Conservation (phyloP, 2,888 invertebrate species). For the Penaeus monodon region DNA sequence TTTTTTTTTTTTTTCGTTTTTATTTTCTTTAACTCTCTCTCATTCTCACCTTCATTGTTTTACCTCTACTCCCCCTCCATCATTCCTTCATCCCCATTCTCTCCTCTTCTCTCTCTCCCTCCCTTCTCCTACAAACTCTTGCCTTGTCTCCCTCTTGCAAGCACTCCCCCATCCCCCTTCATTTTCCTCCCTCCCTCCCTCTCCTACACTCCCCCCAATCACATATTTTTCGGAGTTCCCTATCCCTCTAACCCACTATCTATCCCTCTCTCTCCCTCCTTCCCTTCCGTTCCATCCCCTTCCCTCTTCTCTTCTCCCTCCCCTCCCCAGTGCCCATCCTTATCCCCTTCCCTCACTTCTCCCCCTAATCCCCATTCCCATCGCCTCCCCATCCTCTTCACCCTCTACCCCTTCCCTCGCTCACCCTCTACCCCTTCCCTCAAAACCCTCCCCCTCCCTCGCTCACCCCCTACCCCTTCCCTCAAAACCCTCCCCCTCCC, state of each 20-base stretch:
- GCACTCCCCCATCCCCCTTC: neutral
- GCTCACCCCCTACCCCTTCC: neutral
- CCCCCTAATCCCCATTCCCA: neutral
- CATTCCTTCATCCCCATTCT: too few species aligned
- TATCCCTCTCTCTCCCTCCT: neutral
- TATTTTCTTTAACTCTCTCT: too few species aligned
- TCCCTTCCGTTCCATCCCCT: neutral
- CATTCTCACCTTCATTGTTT: neutral
- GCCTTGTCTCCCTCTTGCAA: neutral
- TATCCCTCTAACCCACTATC: neutral
- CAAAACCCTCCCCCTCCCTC: neutral
- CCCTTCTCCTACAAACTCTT: conserved; percentile 3
- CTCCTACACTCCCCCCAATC: neutral
- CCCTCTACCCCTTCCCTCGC: neutral
- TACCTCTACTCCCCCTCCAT: neutral
- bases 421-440: neutral
- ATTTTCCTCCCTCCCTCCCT: neutral
- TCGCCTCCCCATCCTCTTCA: neutral
- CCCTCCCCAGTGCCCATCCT: neutral
- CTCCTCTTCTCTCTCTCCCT: neutral
- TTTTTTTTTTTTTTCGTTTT: too few species aligned
- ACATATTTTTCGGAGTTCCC: neutral
- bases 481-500: neutral
- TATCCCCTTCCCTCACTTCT: neutral
- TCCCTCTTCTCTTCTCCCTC: neutral